A percentile compares a stretch with the other conserved stretches of the same genome.
Conservation (phyloP, 1,140 invertebrate genomes). For the Agraylea sexmaculata region DNA sequence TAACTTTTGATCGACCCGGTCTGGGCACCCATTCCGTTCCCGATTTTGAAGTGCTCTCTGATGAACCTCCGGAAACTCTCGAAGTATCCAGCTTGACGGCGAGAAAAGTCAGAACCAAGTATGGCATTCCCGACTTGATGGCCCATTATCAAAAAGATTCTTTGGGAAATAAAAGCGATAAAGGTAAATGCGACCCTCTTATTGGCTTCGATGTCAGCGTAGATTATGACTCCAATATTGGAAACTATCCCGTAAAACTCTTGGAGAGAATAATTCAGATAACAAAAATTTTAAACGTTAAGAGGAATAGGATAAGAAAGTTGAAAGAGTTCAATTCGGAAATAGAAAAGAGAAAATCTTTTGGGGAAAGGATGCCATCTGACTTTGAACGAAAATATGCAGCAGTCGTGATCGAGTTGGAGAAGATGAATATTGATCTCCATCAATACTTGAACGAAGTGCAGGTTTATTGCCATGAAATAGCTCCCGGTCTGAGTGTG, state of each 20-base stretch:
- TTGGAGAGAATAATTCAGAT: constrained; percentile 78
- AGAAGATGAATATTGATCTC: constrained; percentile 82
- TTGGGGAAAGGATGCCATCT: constrained; percentile 59
- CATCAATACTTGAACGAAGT: constrained; percentile 76
- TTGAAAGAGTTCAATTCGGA: constrained; percentile 83
- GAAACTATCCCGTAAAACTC: constrained; percentile 75
- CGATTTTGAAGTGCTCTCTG: constrained; percentile 92
- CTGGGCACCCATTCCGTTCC: constrained; percentile 93
- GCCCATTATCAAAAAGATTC: constrained; percentile 31
- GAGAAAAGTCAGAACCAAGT: constrained; percentile 62
- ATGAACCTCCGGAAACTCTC: constrained; percentile 84
- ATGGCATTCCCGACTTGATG: constrained; percentile 40
- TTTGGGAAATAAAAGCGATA: constrained; percentile 10
- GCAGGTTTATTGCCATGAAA: constrained; percentile 73
- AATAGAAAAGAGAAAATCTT: constrained; percentile 76
- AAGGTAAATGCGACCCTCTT: constrained; percentile 38
- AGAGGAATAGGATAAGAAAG: constrained; percentile 68
- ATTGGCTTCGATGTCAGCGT: constrained; percentile 36
- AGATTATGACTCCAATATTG: constrained; percentile 45
- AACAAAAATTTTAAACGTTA: constrained; percentile 74
- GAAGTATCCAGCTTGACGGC: constrained; percentile 74
- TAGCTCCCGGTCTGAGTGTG: constrained; percentile 78
- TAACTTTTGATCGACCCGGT: constrained; percentile 89
- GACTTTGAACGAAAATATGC: constrained; percentile 90
- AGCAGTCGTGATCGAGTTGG: constrained; percentile 76